These are phyloP conservation scores for Eupsittula cactorum DNA, from an alignment of 2,113 vertebrate genomes.

Conservation along the genomic window DNA sequence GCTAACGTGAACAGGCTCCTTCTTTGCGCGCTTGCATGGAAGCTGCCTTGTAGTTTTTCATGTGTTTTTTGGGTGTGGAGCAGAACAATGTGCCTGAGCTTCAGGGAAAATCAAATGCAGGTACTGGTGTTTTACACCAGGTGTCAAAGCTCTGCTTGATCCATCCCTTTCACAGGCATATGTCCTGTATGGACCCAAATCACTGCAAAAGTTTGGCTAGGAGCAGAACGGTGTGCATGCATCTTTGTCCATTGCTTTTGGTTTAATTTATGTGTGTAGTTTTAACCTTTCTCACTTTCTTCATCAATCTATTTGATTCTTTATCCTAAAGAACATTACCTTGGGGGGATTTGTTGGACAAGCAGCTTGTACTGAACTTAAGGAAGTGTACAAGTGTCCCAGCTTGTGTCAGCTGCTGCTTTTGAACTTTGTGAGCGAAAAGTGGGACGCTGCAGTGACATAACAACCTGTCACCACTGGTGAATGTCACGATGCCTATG, in stretches of 20 bases:
- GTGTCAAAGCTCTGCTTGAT: neutral
- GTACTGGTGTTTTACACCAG: neutral
- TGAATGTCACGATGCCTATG: accelerated
- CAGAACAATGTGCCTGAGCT: neutral
- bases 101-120: neutral
- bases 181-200: neutral
- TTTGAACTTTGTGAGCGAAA: neutral
- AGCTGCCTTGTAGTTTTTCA: neutral
- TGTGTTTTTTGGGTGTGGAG: neutral
- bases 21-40: neutral
- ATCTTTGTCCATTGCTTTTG: neutral
- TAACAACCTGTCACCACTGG: neutral
- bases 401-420: neutral
- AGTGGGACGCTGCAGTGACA: neutral
- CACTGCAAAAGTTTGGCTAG: neutral
- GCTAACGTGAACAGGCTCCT: neutral
- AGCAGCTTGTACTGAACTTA: neutral
- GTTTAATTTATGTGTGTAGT: neutral
- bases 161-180: accelerated
- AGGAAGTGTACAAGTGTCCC: neutral
- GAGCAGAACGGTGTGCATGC: neutral
- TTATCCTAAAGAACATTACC: neutral
- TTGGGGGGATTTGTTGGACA: neutral
- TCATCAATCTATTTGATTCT: neutral
- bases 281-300: neutral